These are phyloP conservation scores for Premnoplex brunnescens DNA, from an alignment of 2,797 vertebrate species.

Conservation along the genomic window DNA sequence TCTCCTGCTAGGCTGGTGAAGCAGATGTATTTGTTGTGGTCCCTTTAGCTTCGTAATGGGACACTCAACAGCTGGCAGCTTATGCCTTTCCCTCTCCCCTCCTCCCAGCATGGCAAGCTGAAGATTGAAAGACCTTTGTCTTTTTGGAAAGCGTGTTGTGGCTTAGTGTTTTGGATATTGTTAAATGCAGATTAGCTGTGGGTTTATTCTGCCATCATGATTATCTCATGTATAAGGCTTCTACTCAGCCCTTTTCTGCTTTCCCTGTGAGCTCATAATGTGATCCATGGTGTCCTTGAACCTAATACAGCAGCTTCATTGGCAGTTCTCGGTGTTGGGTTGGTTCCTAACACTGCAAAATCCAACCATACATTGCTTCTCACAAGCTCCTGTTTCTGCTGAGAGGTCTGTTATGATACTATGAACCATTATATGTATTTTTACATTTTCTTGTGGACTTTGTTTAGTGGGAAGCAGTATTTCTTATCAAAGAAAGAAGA, in stretches of 20 bases:
- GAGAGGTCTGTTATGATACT: not conserved
- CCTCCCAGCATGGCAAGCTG: not conserved
- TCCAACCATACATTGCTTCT: not conserved
- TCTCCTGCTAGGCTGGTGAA: slow-evolving; percentile 29
- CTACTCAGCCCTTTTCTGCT: not conserved
- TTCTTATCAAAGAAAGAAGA: not conserved
- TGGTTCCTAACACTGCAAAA: not conserved
- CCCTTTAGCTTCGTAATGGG: not conserved
- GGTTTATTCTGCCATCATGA: not conserved
- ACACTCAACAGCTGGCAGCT: not conserved
- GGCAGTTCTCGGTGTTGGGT: not conserved
- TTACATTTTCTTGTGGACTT: not conserved
- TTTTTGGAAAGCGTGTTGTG: not conserved
- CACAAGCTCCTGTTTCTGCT: not conserved
- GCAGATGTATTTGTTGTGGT: slow-evolving; percentile 19
- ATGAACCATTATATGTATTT: not conserved
- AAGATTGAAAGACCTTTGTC: not conserved
- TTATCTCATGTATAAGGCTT: not conserved
- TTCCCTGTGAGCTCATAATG: not conserved
- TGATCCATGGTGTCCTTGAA: not conserved
- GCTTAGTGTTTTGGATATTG: not conserved
- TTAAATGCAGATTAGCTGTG: not conserved
- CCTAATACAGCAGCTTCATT: not conserved
- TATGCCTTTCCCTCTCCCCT: not conserved
- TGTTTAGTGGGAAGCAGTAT: not conserved